phyloP scores from a whole-genome alignment of 2,888 invertebrate species.

The Crematogaster levior region DNA sequence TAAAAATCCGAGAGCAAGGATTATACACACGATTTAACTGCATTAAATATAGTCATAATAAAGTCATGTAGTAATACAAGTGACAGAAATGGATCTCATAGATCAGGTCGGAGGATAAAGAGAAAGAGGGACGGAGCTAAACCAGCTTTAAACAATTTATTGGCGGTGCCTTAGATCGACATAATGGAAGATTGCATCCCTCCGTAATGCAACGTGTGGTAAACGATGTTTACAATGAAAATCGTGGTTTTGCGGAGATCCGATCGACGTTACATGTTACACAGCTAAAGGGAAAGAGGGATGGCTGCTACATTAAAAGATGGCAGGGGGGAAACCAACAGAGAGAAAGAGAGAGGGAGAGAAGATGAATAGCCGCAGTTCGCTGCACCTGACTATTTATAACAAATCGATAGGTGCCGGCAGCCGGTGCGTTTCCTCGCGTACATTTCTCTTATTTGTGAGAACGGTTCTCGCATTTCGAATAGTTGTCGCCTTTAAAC shows the following conservation, averaged over 20 bases:
- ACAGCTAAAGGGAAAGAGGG: neutral
- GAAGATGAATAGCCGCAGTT: slow-evolving; percentile 58
- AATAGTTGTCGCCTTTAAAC: neutral
- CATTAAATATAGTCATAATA: neutral
- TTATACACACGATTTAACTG: slow-evolving; percentile 1
- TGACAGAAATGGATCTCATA: neutral
- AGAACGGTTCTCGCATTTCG: slow-evolving; percentile 27
- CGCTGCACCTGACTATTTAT: slow-evolving; percentile 76
- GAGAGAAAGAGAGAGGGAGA: neutral
- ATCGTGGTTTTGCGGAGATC: slow-evolving; percentile 34
- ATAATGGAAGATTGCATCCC: slow-evolving; percentile 17
- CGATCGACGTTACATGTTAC: slow-evolving; percentile 9
- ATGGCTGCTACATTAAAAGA: slow-evolving; percentile 5
- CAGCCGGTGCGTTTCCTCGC: slow-evolving; percentile 67
- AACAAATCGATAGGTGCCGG: slow-evolving; percentile 74
- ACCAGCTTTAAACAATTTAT: slow-evolving; percentile 18
- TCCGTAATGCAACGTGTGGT: neutral
- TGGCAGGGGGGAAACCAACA: neutral
- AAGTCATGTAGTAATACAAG: neutral
- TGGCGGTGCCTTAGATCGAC: neutral
- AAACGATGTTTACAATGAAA: slow-evolving; percentile 42
- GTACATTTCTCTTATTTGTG: slow-evolving; percentile 60
- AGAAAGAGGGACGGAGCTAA: neutral
- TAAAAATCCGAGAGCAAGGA: neutral
- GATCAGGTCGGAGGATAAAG: slow-evolving; percentile 12